phyloP scores from a whole-genome alignment of 2,797 vertebrate genomes.

The Okamejei kenojei region DNA sequence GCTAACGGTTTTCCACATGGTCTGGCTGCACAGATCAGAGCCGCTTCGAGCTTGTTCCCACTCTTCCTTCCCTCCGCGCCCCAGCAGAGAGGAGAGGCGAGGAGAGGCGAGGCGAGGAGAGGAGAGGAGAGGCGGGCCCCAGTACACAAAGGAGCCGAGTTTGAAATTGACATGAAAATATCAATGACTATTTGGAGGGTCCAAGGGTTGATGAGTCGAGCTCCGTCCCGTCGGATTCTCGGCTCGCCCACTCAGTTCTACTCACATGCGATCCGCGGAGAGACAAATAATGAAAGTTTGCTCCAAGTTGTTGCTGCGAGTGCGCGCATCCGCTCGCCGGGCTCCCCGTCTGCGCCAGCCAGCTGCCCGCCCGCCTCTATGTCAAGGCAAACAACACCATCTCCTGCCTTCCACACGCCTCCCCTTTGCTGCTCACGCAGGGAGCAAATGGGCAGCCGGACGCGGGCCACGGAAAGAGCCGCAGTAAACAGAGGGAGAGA shows the following conservation, averaged over 20 bases:
- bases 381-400: constrained; percentile 17
- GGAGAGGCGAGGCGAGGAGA: background rate
- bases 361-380: background rate
- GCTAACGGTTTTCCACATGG: constrained; percentile 25
- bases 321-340: constrained; percentile 11
- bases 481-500: background rate
- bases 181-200: background rate
- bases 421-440: background rate
- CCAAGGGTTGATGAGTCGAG: background rate
- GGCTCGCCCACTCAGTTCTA: background rate
- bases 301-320: background rate
- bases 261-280: background rate
- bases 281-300: background rate
- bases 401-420: background rate
- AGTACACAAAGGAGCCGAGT: background rate
- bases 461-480: background rate
- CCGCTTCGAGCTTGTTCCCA: background rate
- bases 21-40: background rate
- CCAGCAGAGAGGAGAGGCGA: background rate
- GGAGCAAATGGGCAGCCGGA: constrained; percentile 22
- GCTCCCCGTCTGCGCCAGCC: background rate
- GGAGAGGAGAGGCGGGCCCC: background rate
- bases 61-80: background rate
- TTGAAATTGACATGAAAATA: background rate
- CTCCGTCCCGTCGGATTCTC: background rate